phyloP scores from a whole-genome alignment of 2,888 invertebrate genomes.

The Lasioglossum morio region DNA sequence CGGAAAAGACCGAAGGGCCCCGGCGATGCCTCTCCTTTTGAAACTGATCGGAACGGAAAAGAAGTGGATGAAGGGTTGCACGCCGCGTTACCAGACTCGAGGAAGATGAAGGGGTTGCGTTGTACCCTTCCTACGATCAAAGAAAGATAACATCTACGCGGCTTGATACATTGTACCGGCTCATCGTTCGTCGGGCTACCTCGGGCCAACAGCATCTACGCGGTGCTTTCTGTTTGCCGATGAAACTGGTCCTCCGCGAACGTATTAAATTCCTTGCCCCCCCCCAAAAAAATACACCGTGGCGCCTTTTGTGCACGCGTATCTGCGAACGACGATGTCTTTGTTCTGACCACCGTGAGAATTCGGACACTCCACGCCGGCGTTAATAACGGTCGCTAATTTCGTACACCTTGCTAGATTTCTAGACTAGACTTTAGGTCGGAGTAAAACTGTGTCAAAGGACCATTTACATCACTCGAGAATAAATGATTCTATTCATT shows the following conservation, averaged over 20 bases:
- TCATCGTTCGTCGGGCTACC: constrained; percentile 41
- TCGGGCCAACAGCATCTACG: constrained; percentile 33
- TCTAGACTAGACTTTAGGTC: neutral
- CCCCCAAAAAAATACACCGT: neutral
- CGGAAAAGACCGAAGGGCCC: constrained; percentile 49
- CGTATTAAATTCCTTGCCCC: constrained; percentile 55
- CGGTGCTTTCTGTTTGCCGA: constrained; percentile 26
- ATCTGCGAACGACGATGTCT: constrained; percentile 1
- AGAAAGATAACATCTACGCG: constrained; percentile 71
- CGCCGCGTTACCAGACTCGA: constrained; percentile 67
- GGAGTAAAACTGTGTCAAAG: neutral
- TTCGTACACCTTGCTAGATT: neutral
- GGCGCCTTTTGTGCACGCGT: constrained; percentile 18
- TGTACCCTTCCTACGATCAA: constrained; percentile 69
- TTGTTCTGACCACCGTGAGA: constrained; percentile 64
- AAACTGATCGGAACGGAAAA: constrained; percentile 75
- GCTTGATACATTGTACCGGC: constrained; percentile 71
- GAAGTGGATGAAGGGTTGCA: constrained; percentile 58
- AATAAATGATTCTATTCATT: neutral
- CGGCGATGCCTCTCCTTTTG: constrained; percentile 55
- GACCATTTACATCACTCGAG: neutral
- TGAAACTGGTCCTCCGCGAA: constrained; percentile 51
- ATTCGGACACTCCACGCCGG: constrained; percentile 14
- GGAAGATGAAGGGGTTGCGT: constrained; percentile 74
- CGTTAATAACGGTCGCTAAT: neutral